A percentile compares a stretch with the other conserved stretches of the same genome.
These are phyloP conservation scores for Hermatobates lingyangjiaoensis DNA, from an alignment of 1,140 invertebrate genomes.

Conservation along the genomic window DNA sequence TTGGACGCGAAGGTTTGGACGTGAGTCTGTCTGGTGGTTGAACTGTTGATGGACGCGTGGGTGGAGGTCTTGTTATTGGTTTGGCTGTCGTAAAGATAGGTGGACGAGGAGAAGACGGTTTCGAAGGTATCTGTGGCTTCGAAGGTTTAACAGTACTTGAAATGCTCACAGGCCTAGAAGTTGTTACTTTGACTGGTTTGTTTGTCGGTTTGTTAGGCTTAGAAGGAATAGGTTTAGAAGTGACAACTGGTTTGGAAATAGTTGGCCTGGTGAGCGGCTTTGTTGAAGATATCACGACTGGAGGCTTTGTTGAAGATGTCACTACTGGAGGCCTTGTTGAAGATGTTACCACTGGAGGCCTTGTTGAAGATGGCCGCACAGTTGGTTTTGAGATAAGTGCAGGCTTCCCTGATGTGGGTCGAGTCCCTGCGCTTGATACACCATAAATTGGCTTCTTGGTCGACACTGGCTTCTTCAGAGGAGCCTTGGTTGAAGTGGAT, in stretches of 20 bases:
- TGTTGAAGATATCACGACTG: constrained; percentile 19
- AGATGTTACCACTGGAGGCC: background rate
- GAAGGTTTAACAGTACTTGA: too few species aligned
- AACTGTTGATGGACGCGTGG: too few species aligned
- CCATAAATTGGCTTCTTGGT: too few species aligned
- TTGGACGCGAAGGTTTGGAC: constrained; percentile 7
- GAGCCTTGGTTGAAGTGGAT: too few species aligned
- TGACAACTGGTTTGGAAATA: constrained; percentile 14
- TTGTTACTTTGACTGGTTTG: constrained; percentile 4
- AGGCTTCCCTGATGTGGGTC: too few species aligned
- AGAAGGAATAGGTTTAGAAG: constrained; percentile 2
- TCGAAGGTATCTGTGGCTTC: constrained; percentile 8
- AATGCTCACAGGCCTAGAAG: too few species aligned
- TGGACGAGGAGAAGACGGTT: constrained; percentile 9
- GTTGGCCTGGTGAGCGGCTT: constrained; percentile 15
- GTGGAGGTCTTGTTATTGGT: constrained; percentile 5
- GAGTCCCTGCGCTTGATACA: too few species aligned
- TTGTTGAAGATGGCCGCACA: background rate
- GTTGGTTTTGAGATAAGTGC: too few species aligned
- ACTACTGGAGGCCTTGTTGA: background rate
- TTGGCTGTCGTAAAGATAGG: constrained; percentile 5
- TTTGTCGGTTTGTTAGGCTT: constrained; percentile 6
- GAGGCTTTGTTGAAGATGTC: constrained; percentile 1
- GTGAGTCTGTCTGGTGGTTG: too few species aligned
- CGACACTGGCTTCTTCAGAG: too few species aligned